Conservation (phyloP, 2,113 vertebrate species). For the Onychostruthus taczanowskii region DNA sequence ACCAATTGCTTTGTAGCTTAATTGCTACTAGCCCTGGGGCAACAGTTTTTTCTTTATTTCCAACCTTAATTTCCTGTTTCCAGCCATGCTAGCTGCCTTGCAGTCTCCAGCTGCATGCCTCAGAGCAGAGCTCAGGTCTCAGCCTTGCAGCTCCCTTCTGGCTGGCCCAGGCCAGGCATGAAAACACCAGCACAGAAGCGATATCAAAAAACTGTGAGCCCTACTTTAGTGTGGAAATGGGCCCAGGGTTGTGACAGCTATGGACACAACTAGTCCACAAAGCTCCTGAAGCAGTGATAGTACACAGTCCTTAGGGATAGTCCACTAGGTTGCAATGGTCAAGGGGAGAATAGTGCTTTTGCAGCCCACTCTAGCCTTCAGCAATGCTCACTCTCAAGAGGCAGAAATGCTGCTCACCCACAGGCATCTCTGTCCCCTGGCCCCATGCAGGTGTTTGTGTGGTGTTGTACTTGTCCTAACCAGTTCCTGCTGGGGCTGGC, state of each 20-base stretch:
- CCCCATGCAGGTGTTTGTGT: neutral
- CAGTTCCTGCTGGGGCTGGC: neutral
- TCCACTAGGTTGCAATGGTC: neutral
- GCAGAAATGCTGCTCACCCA: neutral
- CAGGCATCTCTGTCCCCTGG: fast-evolving
- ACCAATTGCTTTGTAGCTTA: neutral
- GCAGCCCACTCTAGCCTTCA: neutral
- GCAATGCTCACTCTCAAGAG: fast-evolving
- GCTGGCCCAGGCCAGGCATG: neutral
- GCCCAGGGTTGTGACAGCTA: neutral
- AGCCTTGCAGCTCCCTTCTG: neutral
- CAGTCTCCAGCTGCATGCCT: neutral
- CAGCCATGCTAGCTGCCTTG: neutral
- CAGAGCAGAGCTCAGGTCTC: neutral
- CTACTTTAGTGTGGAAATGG: neutral
- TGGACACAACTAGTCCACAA: neutral
- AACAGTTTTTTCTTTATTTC: neutral
- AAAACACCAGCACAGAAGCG: neutral
- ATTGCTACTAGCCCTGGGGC: neutral
- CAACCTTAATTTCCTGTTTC: neutral
- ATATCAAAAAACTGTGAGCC: neutral
- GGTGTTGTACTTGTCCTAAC: neutral
- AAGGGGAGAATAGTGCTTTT: neutral
- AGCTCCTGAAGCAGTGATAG: neutral
- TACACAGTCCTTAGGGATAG: neutral